Base-by-base conservation (phyloP, 2,797 vertebrate genomes). In the Eulemur rubriventer region DNA sequence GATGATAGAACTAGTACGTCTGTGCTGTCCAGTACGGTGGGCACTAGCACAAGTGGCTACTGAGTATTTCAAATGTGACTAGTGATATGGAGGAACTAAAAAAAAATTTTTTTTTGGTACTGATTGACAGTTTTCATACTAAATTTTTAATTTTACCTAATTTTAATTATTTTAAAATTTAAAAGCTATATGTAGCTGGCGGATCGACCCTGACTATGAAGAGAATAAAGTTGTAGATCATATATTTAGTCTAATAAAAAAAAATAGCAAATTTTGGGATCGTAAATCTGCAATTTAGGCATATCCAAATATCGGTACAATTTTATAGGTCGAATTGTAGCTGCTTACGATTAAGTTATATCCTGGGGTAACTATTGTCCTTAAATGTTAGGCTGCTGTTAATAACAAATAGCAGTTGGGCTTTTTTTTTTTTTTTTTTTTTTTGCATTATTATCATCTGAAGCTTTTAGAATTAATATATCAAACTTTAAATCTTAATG, bases 231-330 rank as follows among this genome's bases (percentile, higher is more conserved):
- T 63, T 75, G 30, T 17, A 43, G 16, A 41, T 24, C n/a, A 33
- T 48, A 9, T 85, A 24, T 43, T 43, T 76, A 61, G 33, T 83
- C 33, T 91, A 22, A 67, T n/a, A 28, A 84, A 81, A 41, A n/a
- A n/a, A n/a, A n/a, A n/a, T n/a, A 81, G 24, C 61, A 55, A 78
- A 16, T 52, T 94, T 86, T 28, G 67, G n/a, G 80, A 48, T 88
- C 35, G 7, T n/a, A 24, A 52, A 50, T 38, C 16, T 65, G n/a
- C 4, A 38, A 30, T 83, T 33, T 78, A 57, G 59, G 76, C 28
- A 33, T 57, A 48, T 28, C 18, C 2, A 72, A 75, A 89, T n/a
- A 55, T 12, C 55, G 4, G 17, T 80, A 12, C 20, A n/a, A 16
- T 76, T 91, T 86, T 63, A 84, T 20, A 55, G 55, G 73, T 50